A percentile compares a stretch with the other conserved stretches of the same genome.
Conservation (phyloP, 1,140 invertebrate species). For the Proctacanthus coquilletti region DNA sequence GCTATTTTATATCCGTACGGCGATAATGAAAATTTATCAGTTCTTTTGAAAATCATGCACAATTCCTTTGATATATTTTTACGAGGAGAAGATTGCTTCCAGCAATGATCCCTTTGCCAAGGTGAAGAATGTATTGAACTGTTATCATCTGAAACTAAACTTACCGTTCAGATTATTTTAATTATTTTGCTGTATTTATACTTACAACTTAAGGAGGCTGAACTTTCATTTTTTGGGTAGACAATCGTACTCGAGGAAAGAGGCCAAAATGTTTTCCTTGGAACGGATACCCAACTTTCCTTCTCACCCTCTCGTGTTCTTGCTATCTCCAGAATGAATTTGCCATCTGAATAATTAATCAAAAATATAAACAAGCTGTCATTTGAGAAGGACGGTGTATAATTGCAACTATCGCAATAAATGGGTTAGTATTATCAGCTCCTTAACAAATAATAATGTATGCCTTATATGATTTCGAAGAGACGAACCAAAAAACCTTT, state of each 20-base stretch:
- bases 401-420: no score
- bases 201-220: conserved; percentile 34
- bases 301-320: conserved; percentile 64
- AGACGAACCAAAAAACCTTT: no score
- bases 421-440: no score
- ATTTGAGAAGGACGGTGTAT: no score
- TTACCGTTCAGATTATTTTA: neutral
- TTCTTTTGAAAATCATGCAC: conserved; percentile 52
- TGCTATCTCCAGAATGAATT: conserved; percentile 73
- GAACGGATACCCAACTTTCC: conserved; percentile 70
- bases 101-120: conserved; percentile 73
- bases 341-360: conserved; percentile 71
- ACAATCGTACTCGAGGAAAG: conserved; percentile 41
- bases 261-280: conserved; percentile 72
- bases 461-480: no score
- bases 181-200: neutral
- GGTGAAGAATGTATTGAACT: conserved; percentile 75
- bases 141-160: conserved; percentile 69
- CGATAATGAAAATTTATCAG: conserved; percentile 33
- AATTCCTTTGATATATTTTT: conserved; percentile 54
- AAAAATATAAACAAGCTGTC: no score
- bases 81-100: conserved; percentile 63
- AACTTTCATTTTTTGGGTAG: conserved; percentile 26
- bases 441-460: no score
- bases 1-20: conserved; percentile 24